Evolutionary conservation across 2,113 vertebrate species (phyloP).

Genomic region (Pithys albifrons): DNA sequence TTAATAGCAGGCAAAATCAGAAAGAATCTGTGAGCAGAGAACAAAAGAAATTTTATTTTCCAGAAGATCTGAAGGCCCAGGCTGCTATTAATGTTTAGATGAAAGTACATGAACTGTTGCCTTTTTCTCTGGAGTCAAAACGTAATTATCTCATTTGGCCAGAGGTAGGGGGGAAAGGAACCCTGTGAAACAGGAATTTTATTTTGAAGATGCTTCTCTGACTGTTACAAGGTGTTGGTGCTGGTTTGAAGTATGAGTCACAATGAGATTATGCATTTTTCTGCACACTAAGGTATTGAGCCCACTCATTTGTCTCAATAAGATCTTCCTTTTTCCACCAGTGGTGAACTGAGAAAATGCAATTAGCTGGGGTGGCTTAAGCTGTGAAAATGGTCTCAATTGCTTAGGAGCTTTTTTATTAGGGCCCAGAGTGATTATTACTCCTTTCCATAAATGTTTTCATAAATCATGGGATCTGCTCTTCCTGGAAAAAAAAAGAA

Average conservation of each 20-base stretch:
- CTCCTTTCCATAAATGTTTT: background rate
- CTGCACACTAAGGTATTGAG: background rate
- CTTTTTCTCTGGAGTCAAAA: background rate
- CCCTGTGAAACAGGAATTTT: background rate
- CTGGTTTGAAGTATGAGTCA: background rate
- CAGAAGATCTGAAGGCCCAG: background rate
- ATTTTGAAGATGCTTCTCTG: background rate
- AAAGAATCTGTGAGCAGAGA: background rate
- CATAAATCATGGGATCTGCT: background rate
- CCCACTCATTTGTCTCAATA: background rate
- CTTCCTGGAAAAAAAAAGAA: background rate
- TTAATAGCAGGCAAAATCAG: background rate
- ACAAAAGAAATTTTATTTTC: background rate
- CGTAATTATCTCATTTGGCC: background rate
- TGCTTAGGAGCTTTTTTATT: background rate
- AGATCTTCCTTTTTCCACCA: background rate
- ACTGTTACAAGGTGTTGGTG: background rate
- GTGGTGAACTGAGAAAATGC: background rate
- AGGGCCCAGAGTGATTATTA: background rate
- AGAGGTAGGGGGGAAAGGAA: background rate
- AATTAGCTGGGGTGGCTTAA: background rate
- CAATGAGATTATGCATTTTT: background rate
- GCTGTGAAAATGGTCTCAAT: background rate
- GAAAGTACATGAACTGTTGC: background rate
- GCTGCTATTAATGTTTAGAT: background rate